phyloP scores from a whole-genome alignment of 1,140 invertebrate genomes.

The Ceratina calcarata region DNA sequence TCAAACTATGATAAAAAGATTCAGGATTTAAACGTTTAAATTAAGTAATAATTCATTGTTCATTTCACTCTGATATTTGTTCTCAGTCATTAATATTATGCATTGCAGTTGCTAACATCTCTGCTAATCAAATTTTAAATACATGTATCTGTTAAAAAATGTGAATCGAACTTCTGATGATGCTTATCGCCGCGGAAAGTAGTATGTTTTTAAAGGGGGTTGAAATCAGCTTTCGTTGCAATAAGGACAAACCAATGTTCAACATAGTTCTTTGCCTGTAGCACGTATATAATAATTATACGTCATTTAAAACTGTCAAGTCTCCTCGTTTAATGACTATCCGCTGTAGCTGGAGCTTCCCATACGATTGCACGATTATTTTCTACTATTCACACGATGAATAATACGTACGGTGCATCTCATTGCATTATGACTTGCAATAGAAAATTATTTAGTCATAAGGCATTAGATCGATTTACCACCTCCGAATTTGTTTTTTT shows the following conservation, averaged over 20 bases:
- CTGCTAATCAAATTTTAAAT: constrained; percentile 3
- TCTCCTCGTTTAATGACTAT: constrained; percentile 46
- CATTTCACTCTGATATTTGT: constrained; percentile 15
- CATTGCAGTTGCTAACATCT: constrained; percentile 42
- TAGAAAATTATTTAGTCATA: constrained; percentile 67
- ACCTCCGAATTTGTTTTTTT: constrained; percentile 37
- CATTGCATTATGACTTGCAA: constrained; percentile 64
- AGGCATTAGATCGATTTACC: constrained; percentile 61
- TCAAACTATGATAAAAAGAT: constrained; percentile 34
- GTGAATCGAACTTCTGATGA: background rate
- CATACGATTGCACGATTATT: constrained; percentile 65
- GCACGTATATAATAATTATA: constrained; percentile 27
- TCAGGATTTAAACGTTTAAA: constrained; percentile 4
- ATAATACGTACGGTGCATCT: constrained; percentile 58
- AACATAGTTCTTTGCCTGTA: constrained; percentile 18
- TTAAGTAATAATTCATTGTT: constrained; percentile 12
- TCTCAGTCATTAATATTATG: constrained; percentile 39
- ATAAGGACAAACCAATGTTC: constrained; percentile 38
- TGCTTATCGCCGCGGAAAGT: background rate
- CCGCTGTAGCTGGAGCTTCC: constrained; percentile 61
- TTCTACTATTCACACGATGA: constrained; percentile 65
- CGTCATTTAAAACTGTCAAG: constrained; percentile 27
- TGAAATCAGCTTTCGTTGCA: constrained; percentile 25
- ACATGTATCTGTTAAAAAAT: background rate
- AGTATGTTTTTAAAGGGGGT: constrained; percentile 1